phyloP scores from a whole-genome alignment of 2,797 vertebrate genomes.

The Vultur gryphus region DNA sequence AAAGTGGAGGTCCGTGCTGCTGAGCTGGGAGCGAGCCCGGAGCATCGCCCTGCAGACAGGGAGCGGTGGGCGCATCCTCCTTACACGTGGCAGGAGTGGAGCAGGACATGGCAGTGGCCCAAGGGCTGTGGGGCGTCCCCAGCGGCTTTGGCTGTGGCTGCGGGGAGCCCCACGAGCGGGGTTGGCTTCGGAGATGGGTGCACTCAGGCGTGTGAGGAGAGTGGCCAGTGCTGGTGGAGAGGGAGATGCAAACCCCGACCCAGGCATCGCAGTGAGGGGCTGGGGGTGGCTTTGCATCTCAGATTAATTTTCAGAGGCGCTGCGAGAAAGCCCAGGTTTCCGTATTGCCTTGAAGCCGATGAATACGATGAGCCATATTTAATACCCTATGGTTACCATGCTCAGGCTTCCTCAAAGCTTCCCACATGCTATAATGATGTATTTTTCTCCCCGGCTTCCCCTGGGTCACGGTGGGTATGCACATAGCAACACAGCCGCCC shows the following conservation, averaged over 20 bases:
- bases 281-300: neutral
- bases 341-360: neutral
- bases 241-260: neutral
- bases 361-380: neutral
- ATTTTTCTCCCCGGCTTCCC: neutral
- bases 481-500: neutral
- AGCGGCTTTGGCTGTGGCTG: neutral
- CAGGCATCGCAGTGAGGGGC: neutral
- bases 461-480: neutral
- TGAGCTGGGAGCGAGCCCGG: neutral
- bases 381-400: accelerated
- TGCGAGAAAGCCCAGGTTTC: neutral
- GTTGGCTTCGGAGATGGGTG: accelerated
- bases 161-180: neutral
- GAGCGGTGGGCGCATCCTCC: neutral
- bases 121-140: neutral
- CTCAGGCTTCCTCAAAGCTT: neutral
- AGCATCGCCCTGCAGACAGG: neutral
- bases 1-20: neutral
- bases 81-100: neutral
- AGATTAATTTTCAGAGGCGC: neutral
- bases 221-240: accelerated
- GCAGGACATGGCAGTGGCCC: neutral
- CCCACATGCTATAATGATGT: accelerated
- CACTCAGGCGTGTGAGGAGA: neutral